Evolutionary conservation across 2,797 vertebrate species (phyloP), one percentile per base, ranked within the genome.

Genomic region (Oreochromis mossambicus): DNA sequence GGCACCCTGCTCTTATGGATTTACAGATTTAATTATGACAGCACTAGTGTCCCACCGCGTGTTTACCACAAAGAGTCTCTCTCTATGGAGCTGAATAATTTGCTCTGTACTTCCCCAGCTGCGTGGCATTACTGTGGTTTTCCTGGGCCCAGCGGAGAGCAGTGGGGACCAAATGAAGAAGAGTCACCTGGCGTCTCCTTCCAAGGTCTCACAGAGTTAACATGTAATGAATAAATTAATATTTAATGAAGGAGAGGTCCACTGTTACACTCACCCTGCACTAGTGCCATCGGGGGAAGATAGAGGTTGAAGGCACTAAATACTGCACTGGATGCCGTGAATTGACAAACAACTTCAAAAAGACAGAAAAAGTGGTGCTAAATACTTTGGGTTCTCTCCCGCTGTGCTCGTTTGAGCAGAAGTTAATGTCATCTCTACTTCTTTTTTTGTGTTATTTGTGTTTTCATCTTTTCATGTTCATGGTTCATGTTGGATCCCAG

Each of bases 221-320:
- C 94, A 94, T 96, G 94, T 95, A 96, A 97, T 97, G 95, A 97
- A 97, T 96, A 97, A 96, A 97, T 96, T 95, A 96, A 96, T 96
- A 96, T 88, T 93, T 95, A 96, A 96, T 96, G 96, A 96, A 94
- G 93, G 86, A 89, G 87, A 86, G 82, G 86, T 83, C 87, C 86
- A 84, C 85, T 82, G 80, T 86, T 86, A 80, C 87, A 82, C 88
- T 92, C 92, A 83, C 80, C 88, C 89, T 83, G 84, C 87, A 86
- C 89, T 91, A 77, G 26, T 82, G 88, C 89, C 93, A 93, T 93
- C 83, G 73, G 84, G 86, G 43, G 85, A 87, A 86, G 88, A 90
- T 54, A 54, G 92, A 88, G 92, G 90, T 50, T 90, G 88, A 92
- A 88, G 88, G 82, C 86, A 84, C 92, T 86, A 88, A 92, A 92